Evolutionary conservation across 1,140 invertebrate species (phyloP), one percentile per base, ranked within the genome.

Genomic region (Rhopalosiphum maidis): DNA sequence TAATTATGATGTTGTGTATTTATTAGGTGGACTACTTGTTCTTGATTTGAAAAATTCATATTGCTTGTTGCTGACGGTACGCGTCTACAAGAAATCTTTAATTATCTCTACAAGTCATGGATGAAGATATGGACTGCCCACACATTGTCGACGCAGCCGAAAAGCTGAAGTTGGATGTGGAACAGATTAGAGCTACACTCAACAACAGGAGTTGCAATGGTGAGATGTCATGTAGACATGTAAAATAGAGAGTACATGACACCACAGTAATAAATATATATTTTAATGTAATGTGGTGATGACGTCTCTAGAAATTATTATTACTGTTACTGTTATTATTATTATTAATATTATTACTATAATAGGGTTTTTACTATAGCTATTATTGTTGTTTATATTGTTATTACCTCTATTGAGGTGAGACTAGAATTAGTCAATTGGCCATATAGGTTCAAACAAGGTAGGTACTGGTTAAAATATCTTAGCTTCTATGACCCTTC

Each of bases 171-270:
- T 83, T 93, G 22, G 82, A 93, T 30, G 91, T 86, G 0, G 77
- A 93, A 2, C 41, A 93, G 35, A 93, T 93, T 18, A 93, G 82
- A 25, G 77, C 23, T 35, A 93, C 91, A 7, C 77, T 93, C 22
- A 93, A 93, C 35, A 93, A 93, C 11, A 93, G 91, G 46, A 86
- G 91, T 93, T 93, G 91, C 35, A 93, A 85, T 41, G 82, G 91
- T 93, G 48, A 93, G 82, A 37, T 46, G 9, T 9, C 46, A 35
- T 25, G 15, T 37, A 68, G 8, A 35, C 30, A 4, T 77, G 30
- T 91, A 41, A 7, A 68, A 11, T n/a, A 68, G 60, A 77, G 60
- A 77, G 11, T 77, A 68, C 60, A 77, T 77, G 60, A n/a, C 60
- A 77, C 15, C 15, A 3, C n/a, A 25, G 43, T 77, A 77, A 77